These are phyloP conservation scores for Glyptemys insculpta DNA, from an alignment of 2,797 vertebrate species.

Conservation along the genomic window DNA sequence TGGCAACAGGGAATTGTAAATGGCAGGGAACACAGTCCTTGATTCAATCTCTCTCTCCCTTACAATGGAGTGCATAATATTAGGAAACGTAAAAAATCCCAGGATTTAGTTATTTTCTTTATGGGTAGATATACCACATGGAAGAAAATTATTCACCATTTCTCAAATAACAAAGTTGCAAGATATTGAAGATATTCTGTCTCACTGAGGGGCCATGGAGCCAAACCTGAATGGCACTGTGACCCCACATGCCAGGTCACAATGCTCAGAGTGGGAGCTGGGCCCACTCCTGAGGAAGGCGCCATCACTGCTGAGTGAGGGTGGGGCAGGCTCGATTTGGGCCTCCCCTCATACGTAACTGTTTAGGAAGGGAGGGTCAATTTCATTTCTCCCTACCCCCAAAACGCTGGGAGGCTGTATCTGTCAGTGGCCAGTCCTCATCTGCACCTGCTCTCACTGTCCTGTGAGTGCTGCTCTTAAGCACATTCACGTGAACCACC, in stretches of 20 bases:
- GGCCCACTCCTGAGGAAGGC: too few relatives aligned
- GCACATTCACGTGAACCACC: neutral
- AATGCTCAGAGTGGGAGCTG: too few relatives aligned
- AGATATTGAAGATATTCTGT: neutral
- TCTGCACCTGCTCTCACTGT: neutral
- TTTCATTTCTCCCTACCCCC: too few relatives aligned
- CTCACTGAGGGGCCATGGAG: neutral
- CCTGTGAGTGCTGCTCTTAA: neutral
- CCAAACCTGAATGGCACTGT: too few relatives aligned
- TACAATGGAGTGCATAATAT: neutral
- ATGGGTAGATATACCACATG: neutral
- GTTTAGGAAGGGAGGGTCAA: too few relatives aligned
- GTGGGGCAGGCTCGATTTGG: too few relatives aligned
- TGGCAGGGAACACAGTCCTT: fast-evolving
- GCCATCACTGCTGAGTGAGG: too few relatives aligned
- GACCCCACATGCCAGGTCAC: too few relatives aligned
- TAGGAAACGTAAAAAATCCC: neutral
- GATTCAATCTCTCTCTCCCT: neutral
- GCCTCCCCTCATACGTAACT: too few relatives aligned
- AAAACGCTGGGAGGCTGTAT: too few relatives aligned
- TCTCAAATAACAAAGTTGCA: neutral
- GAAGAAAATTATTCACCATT: neutral
- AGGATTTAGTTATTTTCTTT: neutral
- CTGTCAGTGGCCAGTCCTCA: neutral
- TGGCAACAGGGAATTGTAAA: neutral